Conservation (phyloP, 2,888 invertebrate genomes). For the Lutraria lutraria region DNA sequence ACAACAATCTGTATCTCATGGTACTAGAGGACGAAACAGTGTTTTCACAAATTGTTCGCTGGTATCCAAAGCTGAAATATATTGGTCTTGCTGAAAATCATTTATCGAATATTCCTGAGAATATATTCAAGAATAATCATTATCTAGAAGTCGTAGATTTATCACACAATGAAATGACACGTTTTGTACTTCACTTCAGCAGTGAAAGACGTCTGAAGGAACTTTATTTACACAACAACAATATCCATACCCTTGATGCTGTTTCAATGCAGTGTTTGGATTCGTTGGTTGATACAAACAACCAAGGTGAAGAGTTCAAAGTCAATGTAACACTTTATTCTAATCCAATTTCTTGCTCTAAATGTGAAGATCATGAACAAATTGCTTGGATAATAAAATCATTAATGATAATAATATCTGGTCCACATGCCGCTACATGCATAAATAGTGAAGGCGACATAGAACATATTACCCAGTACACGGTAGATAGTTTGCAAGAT, state of each 20-base stretch:
- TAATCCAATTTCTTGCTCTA: slow-evolving; percentile 4
- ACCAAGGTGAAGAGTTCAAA: not conserved
- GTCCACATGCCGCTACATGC: not conserved
- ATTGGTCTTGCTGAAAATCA: not conserved
- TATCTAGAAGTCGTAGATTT: not conserved
- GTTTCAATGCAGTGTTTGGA: not conserved
- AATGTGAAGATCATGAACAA: not conserved
- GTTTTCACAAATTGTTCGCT: not conserved
- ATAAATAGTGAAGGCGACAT: not conserved
- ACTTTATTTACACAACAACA: slow-evolving; percentile 1
- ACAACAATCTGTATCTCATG: not conserved
- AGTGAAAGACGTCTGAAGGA: not conserved
- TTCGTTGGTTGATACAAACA: not conserved
- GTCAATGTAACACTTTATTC: not conserved
- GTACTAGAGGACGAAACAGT: not conserved
- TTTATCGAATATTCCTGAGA: not conserved
- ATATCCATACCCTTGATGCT: not conserved
- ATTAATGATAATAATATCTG: not conserved
- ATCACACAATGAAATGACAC: not conserved
- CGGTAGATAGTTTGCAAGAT: not conserved
- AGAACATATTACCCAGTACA: not conserved
- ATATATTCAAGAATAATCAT: not conserved
- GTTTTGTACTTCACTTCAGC: not conserved
- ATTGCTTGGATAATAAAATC: not conserved
- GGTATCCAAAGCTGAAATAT: not conserved